phyloP scores from a whole-genome alignment of 2,113 vertebrate genomes.

The Pristiophorus japonicus region DNA sequence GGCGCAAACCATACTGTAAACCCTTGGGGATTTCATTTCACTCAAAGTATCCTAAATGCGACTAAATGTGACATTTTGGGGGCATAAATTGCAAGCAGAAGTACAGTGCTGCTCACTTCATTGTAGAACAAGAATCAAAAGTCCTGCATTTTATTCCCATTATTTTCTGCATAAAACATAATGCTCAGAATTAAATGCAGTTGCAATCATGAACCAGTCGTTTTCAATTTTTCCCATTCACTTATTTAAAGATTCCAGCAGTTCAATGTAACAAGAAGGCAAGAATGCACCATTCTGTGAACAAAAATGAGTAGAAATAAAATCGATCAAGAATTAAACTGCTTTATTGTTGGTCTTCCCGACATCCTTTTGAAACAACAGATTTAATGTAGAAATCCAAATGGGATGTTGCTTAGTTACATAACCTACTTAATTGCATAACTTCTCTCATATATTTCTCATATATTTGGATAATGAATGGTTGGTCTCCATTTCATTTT shows the following conservation, averaged over 20 bases:
- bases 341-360: background rate
- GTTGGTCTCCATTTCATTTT: background rate
- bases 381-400: background rate
- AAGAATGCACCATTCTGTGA: background rate
- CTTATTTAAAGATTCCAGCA: background rate
- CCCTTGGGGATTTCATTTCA: background rate
- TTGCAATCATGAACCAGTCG: background rate
- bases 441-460: background rate
- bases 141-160: background rate
- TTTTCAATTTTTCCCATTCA: constrained; percentile 4
- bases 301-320: background rate
- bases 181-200: background rate
- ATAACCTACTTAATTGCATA: background rate
- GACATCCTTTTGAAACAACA: background rate
- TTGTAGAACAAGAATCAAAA: background rate
- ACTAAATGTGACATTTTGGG: background rate
- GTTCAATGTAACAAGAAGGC: background rate
- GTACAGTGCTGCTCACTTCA: background rate
- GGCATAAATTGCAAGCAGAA: background rate
- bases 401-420: background rate
- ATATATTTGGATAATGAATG: background rate
- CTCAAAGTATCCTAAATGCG: background rate
- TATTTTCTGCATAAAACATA: background rate
- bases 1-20: background rate
- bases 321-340: background rate